phyloP scores from a whole-genome alignment of 2,888 invertebrate genomes.

The Hyposoter didymator region DNA sequence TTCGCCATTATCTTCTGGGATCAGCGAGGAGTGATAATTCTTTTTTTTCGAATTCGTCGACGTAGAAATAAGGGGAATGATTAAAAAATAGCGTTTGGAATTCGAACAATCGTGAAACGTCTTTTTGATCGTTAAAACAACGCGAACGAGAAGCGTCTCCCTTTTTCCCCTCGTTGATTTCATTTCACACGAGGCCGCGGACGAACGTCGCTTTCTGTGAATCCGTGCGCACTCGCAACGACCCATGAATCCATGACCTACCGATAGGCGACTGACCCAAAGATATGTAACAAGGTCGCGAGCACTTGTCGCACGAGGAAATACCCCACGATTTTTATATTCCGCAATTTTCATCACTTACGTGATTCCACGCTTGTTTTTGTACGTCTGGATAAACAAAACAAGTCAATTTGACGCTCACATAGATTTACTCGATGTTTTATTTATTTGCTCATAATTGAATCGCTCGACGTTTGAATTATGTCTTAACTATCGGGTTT shows the following conservation, averaged over 20 bases:
- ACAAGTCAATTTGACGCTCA: background rate
- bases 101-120: background rate
- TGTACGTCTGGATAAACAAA: background rate
- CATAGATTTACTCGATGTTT: slow-evolving; percentile 1
- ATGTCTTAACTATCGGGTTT: background rate
- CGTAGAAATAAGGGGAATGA: background rate
- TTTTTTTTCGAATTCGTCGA: background rate
- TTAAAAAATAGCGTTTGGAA: background rate
- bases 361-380: background rate
- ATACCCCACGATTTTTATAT: background rate
- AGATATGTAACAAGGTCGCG: slow-evolving; percentile 74
- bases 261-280: slow-evolving; percentile 77
- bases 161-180: background rate
- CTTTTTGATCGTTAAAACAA: background rate
- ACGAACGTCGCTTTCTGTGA: slow-evolving; percentile 53
- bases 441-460: background rate
- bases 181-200: background rate
- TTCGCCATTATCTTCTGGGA: background rate
- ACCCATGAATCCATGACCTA: slow-evolving; percentile 74
- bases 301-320: slow-evolving; percentile 53
- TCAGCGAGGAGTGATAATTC: background rate
- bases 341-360: background rate
- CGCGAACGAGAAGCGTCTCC: background rate
- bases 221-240: slow-evolving; percentile 61
- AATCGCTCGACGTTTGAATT: background rate